Percentiles rank a stretch among this genome's conserved stretches.
Conservation (phyloP, 2,888 invertebrate genomes). For the Steinernema carpocapsae region DNA sequence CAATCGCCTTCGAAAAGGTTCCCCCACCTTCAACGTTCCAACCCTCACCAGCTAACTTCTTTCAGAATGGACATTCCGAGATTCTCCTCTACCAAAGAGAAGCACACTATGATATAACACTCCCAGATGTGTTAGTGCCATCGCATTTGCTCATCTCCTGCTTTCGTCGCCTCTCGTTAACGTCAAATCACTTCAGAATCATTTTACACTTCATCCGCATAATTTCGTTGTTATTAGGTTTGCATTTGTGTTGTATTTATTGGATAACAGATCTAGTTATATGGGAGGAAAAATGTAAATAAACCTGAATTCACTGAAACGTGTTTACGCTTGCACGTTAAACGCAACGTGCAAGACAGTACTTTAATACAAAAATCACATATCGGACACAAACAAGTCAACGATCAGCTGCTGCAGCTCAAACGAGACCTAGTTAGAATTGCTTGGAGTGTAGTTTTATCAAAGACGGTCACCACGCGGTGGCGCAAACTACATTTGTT, state of each 20-base stretch:
- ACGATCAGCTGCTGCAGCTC: not conserved
- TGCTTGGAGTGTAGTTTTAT: conserved; percentile 22
- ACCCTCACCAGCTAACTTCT: not conserved
- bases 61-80: conserved; percentile 24
- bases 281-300: not conserved
- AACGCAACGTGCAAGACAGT: too few relatives aligned
- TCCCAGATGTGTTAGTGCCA: conserved; percentile 24
- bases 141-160: conserved; percentile 26
- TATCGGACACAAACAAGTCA: not conserved
- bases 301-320: not conserved
- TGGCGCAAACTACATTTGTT: conserved; percentile 4
- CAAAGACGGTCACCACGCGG: not conserved
- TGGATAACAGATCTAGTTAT: not conserved
- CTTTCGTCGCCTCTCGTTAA: not conserved
- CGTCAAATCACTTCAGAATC: conserved; percentile 3
- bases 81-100: conserved; percentile 35
- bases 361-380: too few relatives aligned
- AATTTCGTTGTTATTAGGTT: conserved; percentile 20
- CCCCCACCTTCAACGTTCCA: not conserved
- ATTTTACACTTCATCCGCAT: conserved; percentile 3
- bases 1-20: conserved; percentile 9
- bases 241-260: conserved; percentile 24
- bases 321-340: too few relatives aligned
- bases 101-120: conserved; percentile 22
- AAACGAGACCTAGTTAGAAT: not conserved